Evolutionary conservation across 2,888 invertebrate genomes (phyloP).

Genomic region (Galeopsomyia nigrocyanea): DNA sequence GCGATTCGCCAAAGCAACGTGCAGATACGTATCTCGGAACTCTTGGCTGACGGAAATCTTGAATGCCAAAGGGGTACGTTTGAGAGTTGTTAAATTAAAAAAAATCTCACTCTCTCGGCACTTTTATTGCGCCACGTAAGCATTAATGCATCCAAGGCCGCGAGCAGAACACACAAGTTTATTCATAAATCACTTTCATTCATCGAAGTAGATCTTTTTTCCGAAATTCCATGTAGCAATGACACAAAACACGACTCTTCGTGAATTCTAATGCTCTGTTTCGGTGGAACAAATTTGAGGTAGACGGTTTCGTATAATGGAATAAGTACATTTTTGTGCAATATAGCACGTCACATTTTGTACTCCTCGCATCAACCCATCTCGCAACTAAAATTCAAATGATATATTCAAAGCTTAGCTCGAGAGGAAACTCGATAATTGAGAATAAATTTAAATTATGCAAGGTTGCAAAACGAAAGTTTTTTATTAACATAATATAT

Average conservation of each 20-base stretch:
- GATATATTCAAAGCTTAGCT: no score
- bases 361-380: neutral
- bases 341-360: no score
- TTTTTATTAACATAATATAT: no score
- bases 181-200: constrained; percentile 57
- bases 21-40: constrained; percentile 23
- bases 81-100: constrained; percentile 1
- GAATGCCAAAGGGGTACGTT: neutral
- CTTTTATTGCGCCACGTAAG: constrained; percentile 52
- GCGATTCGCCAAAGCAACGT: neutral
- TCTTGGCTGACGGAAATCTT: constrained; percentile 24
- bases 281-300: no score
- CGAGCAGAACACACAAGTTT: constrained; percentile 35
- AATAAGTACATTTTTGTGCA: neutral
- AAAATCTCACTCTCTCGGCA: neutral
- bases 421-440: no score
- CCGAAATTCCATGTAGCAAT: constrained; percentile 12
- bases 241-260: neutral
- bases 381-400: no score
- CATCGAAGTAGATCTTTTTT: constrained; percentile 34
- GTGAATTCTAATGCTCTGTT: constrained; percentile 13
- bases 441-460: no score
- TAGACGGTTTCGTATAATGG: neutral
- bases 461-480: no score
- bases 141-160: constrained; percentile 55